Evolutionary conservation across 2,797 vertebrate species (phyloP), one percentile per base, ranked within the genome.

Genomic region (Otolemur crassicaudatus): DNA sequence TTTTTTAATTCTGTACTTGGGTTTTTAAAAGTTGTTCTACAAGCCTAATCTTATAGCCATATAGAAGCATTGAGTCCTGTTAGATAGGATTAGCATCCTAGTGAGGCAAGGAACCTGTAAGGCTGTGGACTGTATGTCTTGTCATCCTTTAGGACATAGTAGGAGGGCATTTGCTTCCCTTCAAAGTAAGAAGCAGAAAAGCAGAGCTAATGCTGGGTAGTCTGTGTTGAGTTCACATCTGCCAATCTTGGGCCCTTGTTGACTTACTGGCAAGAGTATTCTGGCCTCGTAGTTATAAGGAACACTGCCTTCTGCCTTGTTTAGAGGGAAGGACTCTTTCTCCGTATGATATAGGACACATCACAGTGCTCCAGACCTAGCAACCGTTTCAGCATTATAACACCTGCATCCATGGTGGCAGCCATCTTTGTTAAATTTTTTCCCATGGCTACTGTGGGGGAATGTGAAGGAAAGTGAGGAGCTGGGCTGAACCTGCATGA

Each of bases 151-250:
- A 61, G 70, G 70, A 86, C 61, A 46, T 20, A 70, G 11, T 31
- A 11, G 23, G 37, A 11, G 23, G 37, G 31, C 60, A n/a, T 83
- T 76, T 87, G 43, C 87, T 40, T 89, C 37, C 37, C 61, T 93
- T 96, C 80, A 84, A 75, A 91, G 77, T 91, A 56, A 90, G 76
- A 70, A 93, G 87, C 82, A 90, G 63, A 80, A 92, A 72, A 91
- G 37, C 60, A 14, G 40, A 90, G 46, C 16, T 89, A 67, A 73
- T 34, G 2, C 60, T 56, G 67, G 40, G 7, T 90, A 53, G 17
- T 7, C 76, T 31, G 12, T 5, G 61, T 61, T 76, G 60, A 73
- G 13, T 43, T 56, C 65, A 53, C 5, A 56, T 77, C 61, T 70
- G 46, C 49, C 11, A 0, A 53, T 60, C 61, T 87, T 77, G 46